These are phyloP conservation scores for Trachelus tabidus DNA, from an alignment of 2,888 invertebrate species.

Conservation along the genomic window DNA sequence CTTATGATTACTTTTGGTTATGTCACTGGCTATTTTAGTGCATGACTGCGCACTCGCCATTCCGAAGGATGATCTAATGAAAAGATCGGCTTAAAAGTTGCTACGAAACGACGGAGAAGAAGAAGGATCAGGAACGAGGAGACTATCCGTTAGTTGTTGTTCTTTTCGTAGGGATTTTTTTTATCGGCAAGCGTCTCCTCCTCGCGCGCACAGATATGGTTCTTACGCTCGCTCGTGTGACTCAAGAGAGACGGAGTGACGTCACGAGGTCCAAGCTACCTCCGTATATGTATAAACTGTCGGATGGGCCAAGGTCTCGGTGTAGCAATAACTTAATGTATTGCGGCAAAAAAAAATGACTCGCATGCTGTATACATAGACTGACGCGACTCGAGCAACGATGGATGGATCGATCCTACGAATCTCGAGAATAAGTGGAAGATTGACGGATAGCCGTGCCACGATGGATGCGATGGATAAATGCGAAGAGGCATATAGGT, in stretches of 20 bases:
- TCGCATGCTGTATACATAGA: too few relatives aligned
- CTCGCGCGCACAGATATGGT: background rate
- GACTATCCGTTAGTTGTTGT: background rate
- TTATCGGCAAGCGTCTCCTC: too few relatives aligned
- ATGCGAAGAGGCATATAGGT: background rate
- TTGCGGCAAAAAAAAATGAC: too few relatives aligned
- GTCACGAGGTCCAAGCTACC: conserved; percentile 52
- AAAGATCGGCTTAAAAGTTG: conserved; percentile 15
- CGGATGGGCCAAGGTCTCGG: conserved; percentile 55
- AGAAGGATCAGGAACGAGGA: background rate
- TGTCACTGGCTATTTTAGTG: conserved; percentile 20
- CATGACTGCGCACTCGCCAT: conserved; percentile 28
- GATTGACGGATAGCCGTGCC: background rate
- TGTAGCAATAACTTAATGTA: conserved; percentile 38
- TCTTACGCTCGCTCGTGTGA: conserved; percentile 32
- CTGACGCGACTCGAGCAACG: background rate
- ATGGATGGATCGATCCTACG: background rate
- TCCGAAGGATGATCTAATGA: conserved; percentile 43
- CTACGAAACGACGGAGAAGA: background rate
- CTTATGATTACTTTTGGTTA: conserved; percentile 18
- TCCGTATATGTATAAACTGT: conserved; percentile 61
- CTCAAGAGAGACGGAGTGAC: conserved; percentile 53
- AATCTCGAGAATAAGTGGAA: too few relatives aligned
- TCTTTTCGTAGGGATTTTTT: too few relatives aligned
- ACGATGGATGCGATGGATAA: background rate